Percentiles rank a stretch among this genome's conserved stretches.
These are phyloP conservation scores for Ashinkailepas kermadecensis DNA, from an alignment of 2,888 invertebrate genomes.

Conservation along the genomic window DNA sequence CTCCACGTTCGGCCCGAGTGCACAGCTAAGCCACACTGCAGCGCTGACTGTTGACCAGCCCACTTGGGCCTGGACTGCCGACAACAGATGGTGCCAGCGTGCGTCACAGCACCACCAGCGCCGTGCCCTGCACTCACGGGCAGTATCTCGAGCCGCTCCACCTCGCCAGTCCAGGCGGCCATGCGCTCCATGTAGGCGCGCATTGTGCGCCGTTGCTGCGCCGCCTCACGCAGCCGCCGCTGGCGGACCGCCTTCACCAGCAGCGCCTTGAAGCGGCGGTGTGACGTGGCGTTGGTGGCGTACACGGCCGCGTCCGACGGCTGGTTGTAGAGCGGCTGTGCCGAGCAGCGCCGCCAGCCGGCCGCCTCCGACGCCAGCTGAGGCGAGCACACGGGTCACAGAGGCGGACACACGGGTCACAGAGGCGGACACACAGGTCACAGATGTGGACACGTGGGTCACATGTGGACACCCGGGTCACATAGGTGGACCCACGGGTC, in stretches of 20 bases:
- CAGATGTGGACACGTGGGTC: too few relatives aligned
- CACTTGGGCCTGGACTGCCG: too few relatives aligned
- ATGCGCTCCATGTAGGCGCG: slow-evolving; percentile 76
- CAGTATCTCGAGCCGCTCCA: slow-evolving; percentile 47
- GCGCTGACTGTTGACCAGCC: too few relatives aligned
- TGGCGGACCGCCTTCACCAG: slow-evolving; percentile 71
- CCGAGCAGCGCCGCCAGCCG: background rate
- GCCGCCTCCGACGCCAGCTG: background rate
- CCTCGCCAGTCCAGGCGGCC: slow-evolving; percentile 57
- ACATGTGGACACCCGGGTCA: too few relatives aligned
- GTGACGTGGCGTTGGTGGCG: slow-evolving; percentile 71
- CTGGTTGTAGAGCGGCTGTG: slow-evolving; percentile 89
- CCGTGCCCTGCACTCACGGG: background rate
- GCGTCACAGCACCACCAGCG: too few relatives aligned
- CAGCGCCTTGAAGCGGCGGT: slow-evolving; percentile 63
- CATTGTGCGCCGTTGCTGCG: slow-evolving; percentile 67
- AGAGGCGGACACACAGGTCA: too few relatives aligned
- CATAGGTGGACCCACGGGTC: too few relatives aligned
- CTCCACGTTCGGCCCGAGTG: too few relatives aligned
- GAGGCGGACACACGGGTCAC: too few relatives aligned
- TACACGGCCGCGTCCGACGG: slow-evolving; percentile 82
- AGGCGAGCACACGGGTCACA: background rate
- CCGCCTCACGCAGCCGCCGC: slow-evolving; percentile 61
- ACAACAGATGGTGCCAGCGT: too few relatives aligned
- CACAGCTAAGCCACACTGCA: too few relatives aligned